Evolutionary conservation across 2,113 vertebrate genomes (phyloP).

Genomic region (human (Homo sapiens)): DNA sequence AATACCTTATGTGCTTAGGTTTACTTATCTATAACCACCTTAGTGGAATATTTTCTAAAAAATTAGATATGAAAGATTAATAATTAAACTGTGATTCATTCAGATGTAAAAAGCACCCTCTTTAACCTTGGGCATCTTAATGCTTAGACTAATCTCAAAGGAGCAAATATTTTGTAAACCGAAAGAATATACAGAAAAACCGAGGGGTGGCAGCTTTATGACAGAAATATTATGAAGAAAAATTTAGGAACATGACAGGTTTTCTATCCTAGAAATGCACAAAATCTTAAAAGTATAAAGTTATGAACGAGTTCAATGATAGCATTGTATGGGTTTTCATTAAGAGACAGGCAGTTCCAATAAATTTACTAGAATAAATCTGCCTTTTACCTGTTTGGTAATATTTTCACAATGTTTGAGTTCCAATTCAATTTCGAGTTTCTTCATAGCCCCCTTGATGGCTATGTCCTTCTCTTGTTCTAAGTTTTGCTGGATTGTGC

Average conservation of each 20-base stretch:
- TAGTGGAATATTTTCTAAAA: neutral
- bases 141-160: neutral
- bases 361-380: neutral
- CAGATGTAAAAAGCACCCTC: neutral
- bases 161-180: neutral
- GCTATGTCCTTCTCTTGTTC: slow-evolving; percentile 79
- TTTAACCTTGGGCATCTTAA: neutral
- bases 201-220: neutral
- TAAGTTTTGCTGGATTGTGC: slow-evolving; percentile 78
- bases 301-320: neutral
- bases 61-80: neutral
- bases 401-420: slow-evolving; percentile 87
- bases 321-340: neutral
- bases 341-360: neutral
- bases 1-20: neutral
- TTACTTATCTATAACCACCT: neutral
- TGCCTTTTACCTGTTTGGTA: slow-evolving; percentile 87
- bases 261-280: neutral
- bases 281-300: slow-evolving; percentile 10
- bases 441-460: slow-evolving; percentile 83
- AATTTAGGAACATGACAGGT: neutral
- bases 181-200: slow-evolving; percentile 1
- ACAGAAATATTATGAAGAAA: slow-evolving; percentile 22
- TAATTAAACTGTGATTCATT: slow-evolving; percentile 11
- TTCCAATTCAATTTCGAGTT: slow-evolving; percentile 83